Evolutionary conservation across 2,888 invertebrate species (phyloP).

Genomic region (Dolichopus griseipennis): DNA sequence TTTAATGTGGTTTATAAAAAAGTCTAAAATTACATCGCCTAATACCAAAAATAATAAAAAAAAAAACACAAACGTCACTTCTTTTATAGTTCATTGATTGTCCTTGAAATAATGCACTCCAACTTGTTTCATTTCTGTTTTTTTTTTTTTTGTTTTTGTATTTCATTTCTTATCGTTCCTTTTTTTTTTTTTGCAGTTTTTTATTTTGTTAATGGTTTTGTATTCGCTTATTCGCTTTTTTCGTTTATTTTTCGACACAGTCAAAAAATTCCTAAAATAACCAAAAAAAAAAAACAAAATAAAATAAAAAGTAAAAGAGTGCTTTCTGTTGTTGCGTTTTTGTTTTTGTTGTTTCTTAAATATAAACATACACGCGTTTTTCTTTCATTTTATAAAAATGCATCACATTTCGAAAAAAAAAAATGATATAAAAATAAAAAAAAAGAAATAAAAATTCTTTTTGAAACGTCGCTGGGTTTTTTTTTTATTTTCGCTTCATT

Average conservation of each 20-base stretch:
- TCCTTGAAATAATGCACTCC: conserved; percentile 4
- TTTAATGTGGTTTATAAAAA: not conserved
- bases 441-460: too few relatives aligned
- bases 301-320: too few relatives aligned
- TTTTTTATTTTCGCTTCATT: not conserved
- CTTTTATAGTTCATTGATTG: conserved; percentile 5
- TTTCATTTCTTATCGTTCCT: not conserved
- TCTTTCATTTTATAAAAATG: not conserved
- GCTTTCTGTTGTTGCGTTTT: too few relatives aligned
- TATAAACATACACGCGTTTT: not conserved
- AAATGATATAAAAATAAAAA: too few relatives aligned
- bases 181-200: not conserved
- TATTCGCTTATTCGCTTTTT: not conserved
- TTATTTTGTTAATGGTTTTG: not conserved
- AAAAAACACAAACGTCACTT: not conserved
- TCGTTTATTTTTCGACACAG: conserved; percentile 6
- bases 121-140: not conserved
- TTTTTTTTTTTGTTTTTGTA: too few relatives aligned
- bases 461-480: not conserved
- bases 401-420: not conserved
- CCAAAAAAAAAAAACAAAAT: not conserved
- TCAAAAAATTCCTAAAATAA: conserved; percentile 6
- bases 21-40: conserved; percentile 1
- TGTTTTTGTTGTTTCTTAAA: too few relatives aligned
- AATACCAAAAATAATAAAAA: not conserved